Evolutionary conservation across 2,797 vertebrate genomes (phyloP).

Genomic region (Coregonus sp.): DNA sequence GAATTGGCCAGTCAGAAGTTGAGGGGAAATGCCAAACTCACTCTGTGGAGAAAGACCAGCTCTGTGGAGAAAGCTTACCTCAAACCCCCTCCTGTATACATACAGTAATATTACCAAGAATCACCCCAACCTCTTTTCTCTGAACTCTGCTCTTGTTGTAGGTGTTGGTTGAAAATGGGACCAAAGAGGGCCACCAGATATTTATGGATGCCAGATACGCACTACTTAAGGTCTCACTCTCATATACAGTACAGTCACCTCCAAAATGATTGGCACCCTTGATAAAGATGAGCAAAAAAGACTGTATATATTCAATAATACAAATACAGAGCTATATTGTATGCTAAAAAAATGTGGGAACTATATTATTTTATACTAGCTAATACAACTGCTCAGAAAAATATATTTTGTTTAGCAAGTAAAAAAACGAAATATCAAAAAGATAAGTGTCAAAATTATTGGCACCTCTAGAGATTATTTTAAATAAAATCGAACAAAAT

Average conservation of each 20-base stretch:
- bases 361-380: too few relatives aligned
- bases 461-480: too few relatives aligned
- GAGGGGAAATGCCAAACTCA: constrained; percentile 66
- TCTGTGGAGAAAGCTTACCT: background rate
- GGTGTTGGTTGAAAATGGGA: constrained; percentile 88
- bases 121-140: background rate
- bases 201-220: constrained; percentile 86
- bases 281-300: too few relatives aligned
- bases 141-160: constrained; percentile 37
- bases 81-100: background rate
- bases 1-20: constrained; percentile 74
- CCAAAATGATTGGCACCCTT: too few relatives aligned
- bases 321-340: too few relatives aligned
- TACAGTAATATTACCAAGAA: background rate
- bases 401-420: too few relatives aligned
- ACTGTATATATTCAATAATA: too few relatives aligned
- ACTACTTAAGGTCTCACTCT: constrained; percentile 71
- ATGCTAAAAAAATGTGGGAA: too few relatives aligned
- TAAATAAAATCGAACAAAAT: too few relatives aligned
- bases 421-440: too few relatives aligned
- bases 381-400: background rate
- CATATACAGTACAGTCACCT: background rate
- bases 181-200: constrained; percentile 83
- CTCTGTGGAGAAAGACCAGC: constrained; percentile 87
- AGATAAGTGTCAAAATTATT: too few relatives aligned